Percentiles rank a stretch among this genome's conserved stretches.
Conservation (phyloP, 2,888 invertebrate species). For the Habroteleia sp. region DNA sequence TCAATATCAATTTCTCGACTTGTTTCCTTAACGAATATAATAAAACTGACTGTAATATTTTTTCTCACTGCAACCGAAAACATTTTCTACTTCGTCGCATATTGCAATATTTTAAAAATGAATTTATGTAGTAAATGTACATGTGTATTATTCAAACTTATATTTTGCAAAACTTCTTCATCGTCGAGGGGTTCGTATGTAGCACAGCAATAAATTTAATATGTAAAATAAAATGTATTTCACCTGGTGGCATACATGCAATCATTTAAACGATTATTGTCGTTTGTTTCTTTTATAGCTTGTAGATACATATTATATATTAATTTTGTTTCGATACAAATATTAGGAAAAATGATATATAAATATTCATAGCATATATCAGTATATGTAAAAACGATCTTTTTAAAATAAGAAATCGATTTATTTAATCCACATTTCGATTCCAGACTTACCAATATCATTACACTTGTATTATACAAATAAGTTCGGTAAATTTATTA, state of each 20-base stretch:
- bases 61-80: too few species aligned
- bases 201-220: slow-evolving; percentile 62
- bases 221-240: slow-evolving; percentile 48
- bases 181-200: slow-evolving; percentile 54
- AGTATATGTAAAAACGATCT: slow-evolving; percentile 47
- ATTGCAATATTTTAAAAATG: slow-evolving; percentile 49
- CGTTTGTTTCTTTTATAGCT: slow-evolving; percentile 60
- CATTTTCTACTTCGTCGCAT: neutral
- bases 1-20: too few species aligned
- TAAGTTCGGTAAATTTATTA: slow-evolving; percentile 18
- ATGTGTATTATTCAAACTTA: slow-evolving; percentile 46
- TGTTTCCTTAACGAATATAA: too few species aligned
- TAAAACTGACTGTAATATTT: too few species aligned
- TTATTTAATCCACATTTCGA: slow-evolving; percentile 31
- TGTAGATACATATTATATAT: slow-evolving; percentile 56
- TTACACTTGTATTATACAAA: slow-evolving; percentile 18
- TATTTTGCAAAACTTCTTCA: slow-evolving; percentile 59
- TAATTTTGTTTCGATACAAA: slow-evolving; percentile 48
- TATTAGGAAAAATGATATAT: slow-evolving; percentile 51
- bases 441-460: slow-evolving; percentile 17
- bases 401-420: slow-evolving; percentile 41
- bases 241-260: slow-evolving; percentile 44
- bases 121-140: slow-evolving; percentile 38
- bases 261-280: slow-evolving; percentile 50
- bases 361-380: slow-evolving; percentile 54